Percentiles rank a stretch among this genome's conserved stretches.
These are phyloP conservation scores for Pygathrix nemaeus DNA, from an alignment of 2,113 vertebrate species.

Conservation along the genomic window DNA sequence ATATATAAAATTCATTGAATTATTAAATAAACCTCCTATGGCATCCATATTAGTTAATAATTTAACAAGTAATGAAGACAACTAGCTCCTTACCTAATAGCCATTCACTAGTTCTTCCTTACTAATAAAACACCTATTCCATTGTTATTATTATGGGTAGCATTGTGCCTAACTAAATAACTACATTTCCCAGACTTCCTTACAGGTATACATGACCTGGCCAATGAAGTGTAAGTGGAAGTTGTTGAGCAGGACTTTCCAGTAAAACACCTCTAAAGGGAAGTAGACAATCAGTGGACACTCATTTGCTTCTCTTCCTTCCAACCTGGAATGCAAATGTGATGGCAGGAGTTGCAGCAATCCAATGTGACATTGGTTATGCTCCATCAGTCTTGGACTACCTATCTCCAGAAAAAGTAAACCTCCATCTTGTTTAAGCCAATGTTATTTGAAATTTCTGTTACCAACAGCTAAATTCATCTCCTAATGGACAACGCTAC, in stretches of 20 bases:
- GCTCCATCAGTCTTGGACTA: background rate
- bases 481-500: background rate
- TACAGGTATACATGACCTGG: background rate
- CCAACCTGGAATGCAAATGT: background rate
- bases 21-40: background rate
- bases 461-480: background rate
- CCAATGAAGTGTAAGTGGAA: background rate
- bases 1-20: conserved; percentile 5
- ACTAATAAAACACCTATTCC: background rate
- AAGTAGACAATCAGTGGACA: background rate
- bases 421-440: background rate
- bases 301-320: background rate
- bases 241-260: background rate
- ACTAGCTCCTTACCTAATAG: background rate
- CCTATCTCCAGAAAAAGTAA: background rate
- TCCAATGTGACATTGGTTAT: background rate
- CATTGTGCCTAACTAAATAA: background rate
- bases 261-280: background rate
- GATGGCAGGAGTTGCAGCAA: background rate
- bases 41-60: background rate
- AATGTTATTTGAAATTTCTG: background rate
- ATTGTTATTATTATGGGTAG: background rate
- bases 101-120: background rate
- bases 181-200: background rate
- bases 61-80: background rate